Evolutionary conservation across 1,140 invertebrate genomes (phyloP).

Genomic region (Drosophila hydei): DNA sequence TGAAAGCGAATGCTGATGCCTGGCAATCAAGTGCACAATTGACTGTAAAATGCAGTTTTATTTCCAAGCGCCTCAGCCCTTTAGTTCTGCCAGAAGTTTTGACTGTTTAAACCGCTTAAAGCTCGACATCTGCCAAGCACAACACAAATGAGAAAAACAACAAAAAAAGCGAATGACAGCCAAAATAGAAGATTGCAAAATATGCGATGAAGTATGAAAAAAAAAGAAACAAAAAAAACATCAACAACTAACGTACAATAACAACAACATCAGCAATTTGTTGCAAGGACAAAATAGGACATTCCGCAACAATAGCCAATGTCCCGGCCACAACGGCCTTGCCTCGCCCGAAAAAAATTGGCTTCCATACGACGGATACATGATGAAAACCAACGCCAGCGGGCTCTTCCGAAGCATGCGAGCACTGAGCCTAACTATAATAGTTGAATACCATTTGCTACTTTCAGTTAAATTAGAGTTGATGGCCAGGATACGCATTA

Average conservation of each 20-base stretch:
- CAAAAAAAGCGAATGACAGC: constrained; percentile 34
- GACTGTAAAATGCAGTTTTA: constrained; percentile 67
- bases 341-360: constrained; percentile 24
- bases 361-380: constrained; percentile 56
- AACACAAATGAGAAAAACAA: constrained; percentile 49
- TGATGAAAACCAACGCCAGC: constrained; percentile 40
- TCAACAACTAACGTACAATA: background rate
- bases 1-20: constrained; percentile 23
- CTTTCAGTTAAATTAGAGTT: constrained; percentile 17
- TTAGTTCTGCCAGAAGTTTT: constrained; percentile 14
- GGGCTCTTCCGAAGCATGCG: constrained; percentile 12
- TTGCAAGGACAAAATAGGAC: constrained; percentile 64
- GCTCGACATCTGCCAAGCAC: constrained; percentile 11
- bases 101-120: constrained; percentile 29
- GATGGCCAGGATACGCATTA: background rate
- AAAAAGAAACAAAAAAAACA: constrained; percentile 34
- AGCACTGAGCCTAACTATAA: constrained; percentile 30
- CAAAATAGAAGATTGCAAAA: constrained; percentile 51
- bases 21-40: constrained; percentile 54
- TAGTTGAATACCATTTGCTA: constrained; percentile 26
- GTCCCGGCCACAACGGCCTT: constrained; percentile 45
- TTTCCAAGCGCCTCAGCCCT: constrained; percentile 45
- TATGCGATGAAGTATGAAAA: constrained; percentile 36
- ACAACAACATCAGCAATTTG: constrained; percentile 58
- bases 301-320: constrained; percentile 70